Evolutionary conservation across 1,140 invertebrate genomes (phyloP).

Genomic region (Drosophila cardini): DNA sequence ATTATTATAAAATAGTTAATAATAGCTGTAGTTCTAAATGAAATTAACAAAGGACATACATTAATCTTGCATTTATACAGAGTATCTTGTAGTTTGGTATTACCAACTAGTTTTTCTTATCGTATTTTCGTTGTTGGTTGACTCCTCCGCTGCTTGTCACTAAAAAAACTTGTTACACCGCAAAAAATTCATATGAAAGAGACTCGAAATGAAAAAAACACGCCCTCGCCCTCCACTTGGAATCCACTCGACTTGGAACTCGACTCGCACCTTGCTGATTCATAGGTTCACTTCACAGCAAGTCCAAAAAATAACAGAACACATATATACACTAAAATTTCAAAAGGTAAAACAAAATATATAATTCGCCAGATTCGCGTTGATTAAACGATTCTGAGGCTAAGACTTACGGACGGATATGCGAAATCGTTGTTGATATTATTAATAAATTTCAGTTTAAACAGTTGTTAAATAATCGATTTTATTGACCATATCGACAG

Average conservation of each 20-base stretch:
- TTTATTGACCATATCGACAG: conserved; percentile 66
- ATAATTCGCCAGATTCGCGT: conserved; percentile 39
- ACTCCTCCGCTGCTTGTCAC: conserved; percentile 72
- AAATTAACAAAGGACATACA: no score
- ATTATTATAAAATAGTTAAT: no score
- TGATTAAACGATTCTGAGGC: conserved; percentile 66
- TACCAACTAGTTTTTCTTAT: not conserved
- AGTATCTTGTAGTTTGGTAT: not conserved
- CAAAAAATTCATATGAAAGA: conserved; percentile 57
- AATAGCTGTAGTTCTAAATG: no score
- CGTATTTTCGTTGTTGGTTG: conserved; percentile 53
- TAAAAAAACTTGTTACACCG: conserved; percentile 78
- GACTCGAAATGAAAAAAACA: conserved; percentile 19
- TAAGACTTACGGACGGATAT: conserved; percentile 5
- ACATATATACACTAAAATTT: no score
- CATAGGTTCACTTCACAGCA: conserved; percentile 63
- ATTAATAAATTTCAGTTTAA: conserved; percentile 80
- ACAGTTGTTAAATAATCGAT: conserved; percentile 78
- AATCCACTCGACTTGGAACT: conserved; percentile 56
- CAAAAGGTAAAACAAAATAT: not conserved
- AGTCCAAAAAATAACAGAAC: not conserved
- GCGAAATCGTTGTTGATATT: conserved; percentile 69
- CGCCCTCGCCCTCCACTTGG: no score
- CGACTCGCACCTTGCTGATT: conserved; percentile 65
- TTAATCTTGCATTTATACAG: no score